These are phyloP conservation scores for Drosophila subsilvestris DNA, from an alignment of 2,888 invertebrate species.

Conservation along the genomic window DNA sequence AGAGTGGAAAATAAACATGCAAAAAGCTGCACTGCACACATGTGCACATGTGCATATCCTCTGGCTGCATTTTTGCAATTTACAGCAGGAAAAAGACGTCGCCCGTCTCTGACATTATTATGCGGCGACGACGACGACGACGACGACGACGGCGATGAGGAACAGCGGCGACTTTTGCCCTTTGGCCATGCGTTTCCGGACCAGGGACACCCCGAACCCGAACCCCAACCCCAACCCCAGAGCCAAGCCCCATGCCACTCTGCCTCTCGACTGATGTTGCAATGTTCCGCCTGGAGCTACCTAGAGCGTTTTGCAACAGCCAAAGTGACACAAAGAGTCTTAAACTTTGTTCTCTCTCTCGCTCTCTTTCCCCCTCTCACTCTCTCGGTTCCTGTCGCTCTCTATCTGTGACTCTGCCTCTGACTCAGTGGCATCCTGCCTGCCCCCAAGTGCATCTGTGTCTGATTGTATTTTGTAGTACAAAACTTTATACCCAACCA, in stretches of 20 bases:
- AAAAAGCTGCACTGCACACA: constrained; percentile 51
- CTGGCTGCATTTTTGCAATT: constrained; percentile 70
- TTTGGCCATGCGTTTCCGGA: constrained; percentile 59
- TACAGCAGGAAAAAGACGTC: constrained; percentile 75
- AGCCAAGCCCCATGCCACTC: not conserved
- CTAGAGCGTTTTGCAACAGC: constrained; percentile 37
- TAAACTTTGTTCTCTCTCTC: constrained; percentile 51
- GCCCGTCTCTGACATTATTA: constrained; percentile 76
- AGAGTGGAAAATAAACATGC: constrained; percentile 10
- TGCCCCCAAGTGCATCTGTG: constrained; percentile 64
- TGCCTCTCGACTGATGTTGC: constrained; percentile 8
- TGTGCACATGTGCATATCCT: constrained; percentile 45
- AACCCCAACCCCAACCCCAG: not conserved
- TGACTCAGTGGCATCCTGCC: constrained; percentile 45
- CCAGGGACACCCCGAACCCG: constrained; percentile 2
- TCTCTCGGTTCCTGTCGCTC: constrained; percentile 52
- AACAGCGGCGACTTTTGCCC: constrained; percentile 65
- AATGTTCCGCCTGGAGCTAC: constrained; percentile 36
- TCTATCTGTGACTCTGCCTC: constrained; percentile 39
- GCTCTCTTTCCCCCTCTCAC: constrained; percentile 9
- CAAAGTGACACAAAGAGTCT: constrained; percentile 68
- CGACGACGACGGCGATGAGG: constrained; percentile 52
- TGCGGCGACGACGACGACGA: constrained; percentile 60
- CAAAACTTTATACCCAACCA: constrained; percentile 62
- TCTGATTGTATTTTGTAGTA: constrained; percentile 73